A percentile compares a stretch with the other conserved stretches of the same genome.
These are phyloP conservation scores for Xenus cinereus DNA, from an alignment of 2,113 vertebrate species.

Conservation along the genomic window DNA sequence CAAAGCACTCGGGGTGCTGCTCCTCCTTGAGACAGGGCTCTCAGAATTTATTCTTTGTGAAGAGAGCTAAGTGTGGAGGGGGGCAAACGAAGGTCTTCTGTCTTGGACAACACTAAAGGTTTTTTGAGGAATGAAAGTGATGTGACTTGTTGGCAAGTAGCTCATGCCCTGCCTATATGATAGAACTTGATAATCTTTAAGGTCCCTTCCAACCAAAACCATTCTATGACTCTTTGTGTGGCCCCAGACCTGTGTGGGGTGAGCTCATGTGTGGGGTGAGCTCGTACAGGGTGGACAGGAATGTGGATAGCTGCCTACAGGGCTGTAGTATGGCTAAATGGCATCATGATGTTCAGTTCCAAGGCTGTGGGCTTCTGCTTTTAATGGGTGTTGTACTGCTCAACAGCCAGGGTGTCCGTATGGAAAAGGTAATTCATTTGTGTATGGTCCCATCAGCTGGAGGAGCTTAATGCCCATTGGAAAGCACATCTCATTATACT, in stretches of 20 bases:
- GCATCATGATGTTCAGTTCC: fast-evolving
- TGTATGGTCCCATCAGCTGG: background rate
- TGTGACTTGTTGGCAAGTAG: background rate
- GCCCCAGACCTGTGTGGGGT: fast-evolving
- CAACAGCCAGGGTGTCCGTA: background rate
- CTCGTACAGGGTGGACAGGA: background rate
- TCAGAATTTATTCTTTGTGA: background rate
- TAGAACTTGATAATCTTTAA: too few species aligned
- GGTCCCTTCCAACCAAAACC: too few species aligned
- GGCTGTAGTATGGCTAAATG: background rate
- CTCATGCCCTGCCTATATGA: background rate
- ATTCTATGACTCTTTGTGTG: background rate
- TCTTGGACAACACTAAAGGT: background rate
- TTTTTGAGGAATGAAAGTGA: background rate
- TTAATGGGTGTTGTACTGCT: background rate
- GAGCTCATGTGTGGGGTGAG: too few species aligned
- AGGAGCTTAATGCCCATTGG: background rate
- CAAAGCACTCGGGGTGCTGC: background rate
- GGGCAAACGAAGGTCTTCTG: background rate
- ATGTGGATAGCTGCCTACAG: background rate
- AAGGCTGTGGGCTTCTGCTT: background rate
- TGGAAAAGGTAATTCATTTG: background rate
- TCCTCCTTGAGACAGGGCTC: background rate
- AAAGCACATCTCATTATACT: background rate
- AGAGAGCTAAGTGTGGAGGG: background rate